Conservation (phyloP, 2,888 invertebrate species). For the Diplazon laetatorius region DNA sequence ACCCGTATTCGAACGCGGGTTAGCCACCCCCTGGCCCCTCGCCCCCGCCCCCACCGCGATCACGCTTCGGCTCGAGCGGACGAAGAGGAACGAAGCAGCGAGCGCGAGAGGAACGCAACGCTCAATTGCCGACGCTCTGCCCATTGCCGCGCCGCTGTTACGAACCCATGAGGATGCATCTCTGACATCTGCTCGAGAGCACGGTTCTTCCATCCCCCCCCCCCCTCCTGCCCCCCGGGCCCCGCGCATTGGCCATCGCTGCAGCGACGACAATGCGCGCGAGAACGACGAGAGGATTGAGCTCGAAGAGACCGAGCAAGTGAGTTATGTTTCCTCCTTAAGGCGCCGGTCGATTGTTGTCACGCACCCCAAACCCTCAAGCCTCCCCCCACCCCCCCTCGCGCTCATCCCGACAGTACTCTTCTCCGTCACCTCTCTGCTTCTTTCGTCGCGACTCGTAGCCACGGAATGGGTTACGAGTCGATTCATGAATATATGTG, state of each 20-base stretch:
- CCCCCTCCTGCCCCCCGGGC: no score
- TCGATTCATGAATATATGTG: no score
- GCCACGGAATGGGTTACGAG: no score
- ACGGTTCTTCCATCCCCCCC: no score
- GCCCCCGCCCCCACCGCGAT: no score
- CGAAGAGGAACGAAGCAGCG: constrained; percentile 35
- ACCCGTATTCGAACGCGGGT: constrained; percentile 35
- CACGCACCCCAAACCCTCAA: constrained; percentile 45
- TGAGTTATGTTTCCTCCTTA: constrained; percentile 68
- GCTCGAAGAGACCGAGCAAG: constrained; percentile 48
- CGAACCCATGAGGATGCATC: constrained; percentile 56
- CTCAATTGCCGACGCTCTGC: constrained; percentile 28
- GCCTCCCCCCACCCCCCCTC: constrained; percentile 22
- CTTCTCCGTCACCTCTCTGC: background rate
- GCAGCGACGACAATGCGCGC: constrained; percentile 35
- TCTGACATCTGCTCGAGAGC: constrained; percentile 69
- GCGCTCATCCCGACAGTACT: background rate
- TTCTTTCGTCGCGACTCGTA: no score
- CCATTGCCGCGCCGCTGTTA: constrained; percentile 6
- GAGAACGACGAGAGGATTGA: constrained; percentile 37
- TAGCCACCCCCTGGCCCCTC: no score
- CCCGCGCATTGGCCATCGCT: constrained; percentile 27
- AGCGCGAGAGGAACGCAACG: constrained; percentile 30
- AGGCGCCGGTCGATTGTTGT: constrained; percentile 62
- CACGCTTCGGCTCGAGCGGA: background rate